A percentile compares a stretch with the other conserved stretches of the same genome.
Evolutionary conservation across 2,113 vertebrate species (phyloP).

Genomic region (Trematocara macrostoma): DNA sequence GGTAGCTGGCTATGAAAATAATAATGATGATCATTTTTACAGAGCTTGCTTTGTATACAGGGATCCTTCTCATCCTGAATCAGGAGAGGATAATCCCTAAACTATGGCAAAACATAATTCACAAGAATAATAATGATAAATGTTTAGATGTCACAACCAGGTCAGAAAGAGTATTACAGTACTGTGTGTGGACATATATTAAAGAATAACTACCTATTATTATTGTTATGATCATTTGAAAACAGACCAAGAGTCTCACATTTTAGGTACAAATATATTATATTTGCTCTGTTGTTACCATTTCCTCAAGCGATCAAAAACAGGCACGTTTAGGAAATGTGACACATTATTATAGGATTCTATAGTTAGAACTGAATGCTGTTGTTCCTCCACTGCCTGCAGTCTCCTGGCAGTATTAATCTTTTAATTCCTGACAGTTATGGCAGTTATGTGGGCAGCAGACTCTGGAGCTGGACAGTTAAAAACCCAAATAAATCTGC

Average conservation of each 20-base stretch:
- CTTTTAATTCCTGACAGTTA: constrained; percentile 15
- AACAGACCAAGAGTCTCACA: neutral
- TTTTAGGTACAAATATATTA: neutral
- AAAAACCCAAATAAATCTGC: constrained; percentile 4
- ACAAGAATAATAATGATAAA: neutral
- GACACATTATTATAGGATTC: neutral
- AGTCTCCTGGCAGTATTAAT: neutral
- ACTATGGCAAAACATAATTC: neutral
- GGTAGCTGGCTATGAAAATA: neutral
- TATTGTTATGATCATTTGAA: neutral
- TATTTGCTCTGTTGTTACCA: neutral
- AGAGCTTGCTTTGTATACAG: neutral
- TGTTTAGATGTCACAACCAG: neutral
- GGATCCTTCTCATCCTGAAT: neutral
- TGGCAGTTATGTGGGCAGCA: constrained; percentile 18
- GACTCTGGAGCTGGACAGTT: neutral
- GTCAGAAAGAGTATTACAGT: neutral
- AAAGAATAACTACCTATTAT: neutral
- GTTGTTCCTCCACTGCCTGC: neutral
- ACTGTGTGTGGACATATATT: neutral
- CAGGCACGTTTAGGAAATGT: neutral
- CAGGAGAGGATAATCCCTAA: neutral
- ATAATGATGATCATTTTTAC: neutral
- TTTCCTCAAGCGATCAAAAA: neutral
- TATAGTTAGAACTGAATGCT: neutral